Base-by-base conservation (phyloP, 2,113 vertebrate genomes). In the Zootoca vivipara region DNA sequence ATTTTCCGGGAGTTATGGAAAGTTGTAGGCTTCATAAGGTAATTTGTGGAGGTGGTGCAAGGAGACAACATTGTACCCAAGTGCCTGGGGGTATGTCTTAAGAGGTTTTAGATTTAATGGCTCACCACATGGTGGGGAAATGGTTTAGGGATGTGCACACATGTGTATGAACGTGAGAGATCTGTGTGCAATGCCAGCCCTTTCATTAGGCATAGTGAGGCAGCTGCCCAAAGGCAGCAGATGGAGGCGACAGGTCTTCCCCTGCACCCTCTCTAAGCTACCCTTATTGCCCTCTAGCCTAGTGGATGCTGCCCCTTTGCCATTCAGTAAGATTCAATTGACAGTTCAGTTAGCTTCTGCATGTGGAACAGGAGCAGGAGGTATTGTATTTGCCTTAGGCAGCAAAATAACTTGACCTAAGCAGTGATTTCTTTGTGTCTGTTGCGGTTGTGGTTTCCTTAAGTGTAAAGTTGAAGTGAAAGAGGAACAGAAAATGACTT, bases 401-500 rank as follows among this genome's bases (percentile, higher is more conserved):
- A 62, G 15, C 58, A 62, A 62, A 62, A 62, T 26, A 24, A 9
- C 65, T 28, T 69, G 26, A 69, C 58, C 58, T 8, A 8, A 28
- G 33, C 3, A 62, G 8, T 8, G 15, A 35, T 64, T 12, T 64
- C 13, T 38, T 85, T 40, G 24, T 20, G 7, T 6, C 8, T 3
- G 18, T 85, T 38, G 26, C 7, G 28, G 15, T 52, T 12, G 52
- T 72, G 46, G 4, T 8, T 92, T 92, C 88, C 18, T 86, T 56
- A 69, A 52, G 46, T 74, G 78, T 90, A 89, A 91, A 94, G 93
- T 0, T 0, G 93, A 95, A 94, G 0, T 91, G 91, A 94, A 95
- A 95, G 89, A 24, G 89, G 95, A 96, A 96, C 89, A 85, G 89
- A 94, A 90, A 94, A 78, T 0, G 6, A 4, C 1, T 65, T 56